Conservation (phyloP, 2,888 invertebrate genomes). For the Microchrysa polita region DNA sequence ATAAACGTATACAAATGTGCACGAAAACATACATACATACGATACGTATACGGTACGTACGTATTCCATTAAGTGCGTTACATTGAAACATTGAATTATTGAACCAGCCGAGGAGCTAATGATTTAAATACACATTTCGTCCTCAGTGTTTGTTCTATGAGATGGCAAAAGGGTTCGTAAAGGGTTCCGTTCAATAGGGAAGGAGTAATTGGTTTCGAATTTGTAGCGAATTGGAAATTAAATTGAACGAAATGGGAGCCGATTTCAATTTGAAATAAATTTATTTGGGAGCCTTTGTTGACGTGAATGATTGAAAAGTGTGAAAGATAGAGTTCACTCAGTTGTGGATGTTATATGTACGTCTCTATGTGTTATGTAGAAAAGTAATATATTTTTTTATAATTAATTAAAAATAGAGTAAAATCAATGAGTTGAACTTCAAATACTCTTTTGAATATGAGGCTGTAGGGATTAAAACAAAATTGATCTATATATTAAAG, state of each 20-base stretch:
- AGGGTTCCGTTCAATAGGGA: background rate
- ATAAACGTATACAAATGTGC: constrained; percentile 38
- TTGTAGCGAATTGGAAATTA: background rate
- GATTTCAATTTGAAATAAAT: background rate
- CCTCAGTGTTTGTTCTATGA: background rate
- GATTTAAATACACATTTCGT: constrained; percentile 31
- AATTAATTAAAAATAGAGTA: no score
- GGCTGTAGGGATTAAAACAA: no score
- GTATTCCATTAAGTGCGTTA: background rate
- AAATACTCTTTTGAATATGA: no score
- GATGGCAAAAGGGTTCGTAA: background rate
- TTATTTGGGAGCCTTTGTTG: no score
- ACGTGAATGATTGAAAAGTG: no score
- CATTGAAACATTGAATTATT: constrained; percentile 36
- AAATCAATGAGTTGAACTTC: no score
- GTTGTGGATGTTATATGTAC: no score
- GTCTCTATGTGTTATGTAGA: no score
- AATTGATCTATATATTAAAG: no score
- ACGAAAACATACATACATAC: no score
- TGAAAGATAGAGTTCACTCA: no score
- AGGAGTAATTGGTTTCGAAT: constrained; percentile 14
- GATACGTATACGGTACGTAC: background rate
- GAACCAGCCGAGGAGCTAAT: constrained; percentile 10
- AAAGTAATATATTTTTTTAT: no score
- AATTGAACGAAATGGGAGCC: background rate